phyloP scores from a whole-genome alignment of 2,113 vertebrate genomes.

The Oreochromis aureus region DNA sequence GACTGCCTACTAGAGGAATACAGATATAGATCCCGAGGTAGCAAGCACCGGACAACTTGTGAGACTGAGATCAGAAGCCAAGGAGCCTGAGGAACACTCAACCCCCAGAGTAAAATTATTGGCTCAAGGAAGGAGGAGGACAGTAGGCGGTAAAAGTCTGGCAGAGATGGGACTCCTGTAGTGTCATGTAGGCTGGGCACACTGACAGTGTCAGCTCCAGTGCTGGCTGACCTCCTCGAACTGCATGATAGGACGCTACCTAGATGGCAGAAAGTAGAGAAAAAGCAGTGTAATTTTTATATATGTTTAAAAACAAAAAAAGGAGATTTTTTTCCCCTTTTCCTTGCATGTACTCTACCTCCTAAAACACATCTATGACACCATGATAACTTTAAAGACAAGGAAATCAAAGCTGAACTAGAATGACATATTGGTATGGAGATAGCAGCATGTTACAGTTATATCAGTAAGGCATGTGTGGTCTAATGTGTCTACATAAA shows the following conservation, averaged over 20 bases:
- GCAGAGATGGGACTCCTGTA: constrained; percentile 6
- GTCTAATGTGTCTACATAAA: not conserved
- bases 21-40: not conserved
- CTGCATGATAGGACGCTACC: constrained; percentile 69
- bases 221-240: constrained; percentile 56
- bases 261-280: constrained; percentile 11
- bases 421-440: not conserved
- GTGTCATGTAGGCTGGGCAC: constrained; percentile 33
- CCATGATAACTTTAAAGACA: not conserved
- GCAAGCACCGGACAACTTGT: not conserved
- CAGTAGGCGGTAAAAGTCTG: constrained; percentile 26
- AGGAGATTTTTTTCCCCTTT: not conserved
- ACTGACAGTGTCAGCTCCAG: constrained; percentile 72
- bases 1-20: not conserved
- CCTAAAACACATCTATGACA: not conserved
- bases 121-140: constrained; percentile 4
- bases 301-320: not conserved
- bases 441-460: not conserved
- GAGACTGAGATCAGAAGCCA: not conserved
- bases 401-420: not conserved
- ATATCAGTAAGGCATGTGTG: not conserved
- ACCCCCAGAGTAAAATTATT: not conserved
- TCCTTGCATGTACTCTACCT: not conserved
- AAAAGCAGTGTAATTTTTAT: not conserved
- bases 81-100: not conserved